Conservation (phyloP, 2,113 vertebrate genomes). For the Illadopsis cleaveri region DNA sequence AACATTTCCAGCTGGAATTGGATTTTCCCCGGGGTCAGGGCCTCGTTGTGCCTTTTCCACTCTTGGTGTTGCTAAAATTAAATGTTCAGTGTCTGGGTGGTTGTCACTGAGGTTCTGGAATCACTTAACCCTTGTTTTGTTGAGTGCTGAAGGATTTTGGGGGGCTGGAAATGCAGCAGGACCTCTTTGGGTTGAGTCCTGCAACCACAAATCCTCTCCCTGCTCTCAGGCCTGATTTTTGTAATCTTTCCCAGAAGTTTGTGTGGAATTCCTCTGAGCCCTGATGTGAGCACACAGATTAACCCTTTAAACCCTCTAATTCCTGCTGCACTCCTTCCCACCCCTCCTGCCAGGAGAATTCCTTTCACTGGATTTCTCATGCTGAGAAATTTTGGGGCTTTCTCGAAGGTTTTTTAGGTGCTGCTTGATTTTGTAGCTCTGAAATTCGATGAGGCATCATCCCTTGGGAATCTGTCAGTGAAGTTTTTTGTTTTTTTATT, state of each 20-base stretch:
- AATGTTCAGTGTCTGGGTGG: fast-evolving
- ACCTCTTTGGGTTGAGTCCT: fast-evolving
- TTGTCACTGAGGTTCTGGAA: background rate
- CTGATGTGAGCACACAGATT: background rate
- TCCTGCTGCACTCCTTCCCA: background rate
- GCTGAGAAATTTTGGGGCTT: background rate
- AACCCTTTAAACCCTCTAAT: background rate
- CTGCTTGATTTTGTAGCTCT: background rate
- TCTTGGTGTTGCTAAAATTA: fast-evolving
- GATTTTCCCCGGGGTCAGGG: fast-evolving
- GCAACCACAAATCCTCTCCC: fast-evolving
- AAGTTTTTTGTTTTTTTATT: background rate
- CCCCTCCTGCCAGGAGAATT: background rate
- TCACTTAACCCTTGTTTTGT: fast-evolving
- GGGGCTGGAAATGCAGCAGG: background rate
- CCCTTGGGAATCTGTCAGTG: background rate
- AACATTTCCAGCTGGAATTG: background rate
- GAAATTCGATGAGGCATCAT: background rate
- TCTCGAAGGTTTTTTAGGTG: background rate
- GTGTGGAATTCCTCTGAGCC: background rate
- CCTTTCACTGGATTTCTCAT: background rate
- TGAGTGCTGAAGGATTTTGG: background rate
- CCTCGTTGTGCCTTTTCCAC: background rate
- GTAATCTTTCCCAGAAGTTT: background rate
- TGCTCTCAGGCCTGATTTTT: background rate